Percentiles rank a stretch among this genome's conserved stretches.
These are phyloP conservation scores for Ctenopoma kingsleyae DNA, from an alignment of 2,797 vertebrate genomes.

Conservation along the genomic window DNA sequence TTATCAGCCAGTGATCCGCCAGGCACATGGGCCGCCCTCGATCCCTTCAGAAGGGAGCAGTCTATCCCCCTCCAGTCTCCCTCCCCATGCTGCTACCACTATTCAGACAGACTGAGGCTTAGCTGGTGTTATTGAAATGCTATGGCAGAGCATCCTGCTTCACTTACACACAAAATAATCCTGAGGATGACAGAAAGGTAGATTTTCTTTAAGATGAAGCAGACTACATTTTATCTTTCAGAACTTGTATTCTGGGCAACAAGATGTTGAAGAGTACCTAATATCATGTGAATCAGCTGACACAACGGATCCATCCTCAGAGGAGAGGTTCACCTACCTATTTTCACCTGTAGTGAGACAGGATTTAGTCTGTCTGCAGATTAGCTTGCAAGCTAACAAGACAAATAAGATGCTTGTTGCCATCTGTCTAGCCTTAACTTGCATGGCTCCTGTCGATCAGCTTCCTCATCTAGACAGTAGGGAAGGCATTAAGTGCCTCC, in stretches of 20 bases:
- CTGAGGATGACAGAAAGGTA: constrained; percentile 41
- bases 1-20: constrained; percentile 77
- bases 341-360: constrained; percentile 26
- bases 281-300: constrained; percentile 22
- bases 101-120: constrained; percentile 66
- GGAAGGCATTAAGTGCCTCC: constrained; percentile 26
- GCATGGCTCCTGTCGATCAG: constrained; percentile 41
- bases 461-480: constrained; percentile 22
- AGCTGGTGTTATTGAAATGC: constrained; percentile 71
- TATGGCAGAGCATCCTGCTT: constrained; percentile 49
- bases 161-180: constrained; percentile 40
- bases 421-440: constrained; percentile 52
- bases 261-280: constrained; percentile 13
- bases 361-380: constrained; percentile 50
- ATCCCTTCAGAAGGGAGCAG: constrained; percentile 67
- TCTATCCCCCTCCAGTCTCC: constrained; percentile 67
- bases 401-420: constrained; percentile 37
- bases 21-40: constrained; percentile 70
- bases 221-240: constrained; percentile 19
- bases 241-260: constrained; percentile 6
- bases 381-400: constrained; percentile 46
- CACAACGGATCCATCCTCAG: constrained; percentile 26
- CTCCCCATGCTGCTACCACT: constrained; percentile 56
- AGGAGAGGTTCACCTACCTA: constrained; percentile 43
- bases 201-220: constrained; percentile 20